phyloP scores from a whole-genome alignment of 2,113 vertebrate species.

The Piaya cayana region DNA sequence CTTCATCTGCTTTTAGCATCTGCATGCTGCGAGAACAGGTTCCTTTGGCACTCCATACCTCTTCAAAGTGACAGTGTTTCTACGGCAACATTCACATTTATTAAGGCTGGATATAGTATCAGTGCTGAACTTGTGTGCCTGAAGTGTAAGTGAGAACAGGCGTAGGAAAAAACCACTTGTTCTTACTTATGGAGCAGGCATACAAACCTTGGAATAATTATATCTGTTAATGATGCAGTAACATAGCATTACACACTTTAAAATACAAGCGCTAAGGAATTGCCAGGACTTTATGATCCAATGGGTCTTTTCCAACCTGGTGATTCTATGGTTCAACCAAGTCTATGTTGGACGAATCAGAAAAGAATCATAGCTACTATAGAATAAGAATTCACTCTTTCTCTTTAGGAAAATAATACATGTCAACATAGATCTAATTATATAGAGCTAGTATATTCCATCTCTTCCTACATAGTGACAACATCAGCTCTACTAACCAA shows the following conservation, averaged over 20 bases:
- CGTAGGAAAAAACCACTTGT: slow-evolving; percentile 20
- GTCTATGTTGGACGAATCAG: no score
- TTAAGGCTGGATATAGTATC: slow-evolving; percentile 26
- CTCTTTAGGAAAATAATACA: not conserved
- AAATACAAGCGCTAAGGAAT: not conserved
- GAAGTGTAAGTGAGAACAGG: slow-evolving; percentile 35
- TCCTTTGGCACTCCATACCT: not conserved
- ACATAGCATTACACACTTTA: not conserved
- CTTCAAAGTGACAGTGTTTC: slow-evolving; percentile 40
- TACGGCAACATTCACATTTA: slow-evolving; percentile 44
- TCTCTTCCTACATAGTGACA: not conserved
- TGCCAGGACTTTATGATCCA: no score
- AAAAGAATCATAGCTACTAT: not conserved
- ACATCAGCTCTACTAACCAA: not conserved
- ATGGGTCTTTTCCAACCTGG: no score
- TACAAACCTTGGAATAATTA: not conserved
- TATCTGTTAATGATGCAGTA: not conserved
- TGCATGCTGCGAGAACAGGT: slow-evolving; percentile 31
- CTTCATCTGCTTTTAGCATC: slow-evolving; percentile 54
- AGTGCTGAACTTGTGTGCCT: not conserved
- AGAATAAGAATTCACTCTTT: not conserved
- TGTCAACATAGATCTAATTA: not conserved
- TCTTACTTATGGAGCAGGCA: slow-evolving; percentile 7
- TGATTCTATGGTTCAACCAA: no score
- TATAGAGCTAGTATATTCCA: not conserved